Evolutionary conservation across 2,113 vertebrate genomes (phyloP), one percentile per base, ranked within the genome.

Genomic region (Rhinichthys klamathensis): DNA sequence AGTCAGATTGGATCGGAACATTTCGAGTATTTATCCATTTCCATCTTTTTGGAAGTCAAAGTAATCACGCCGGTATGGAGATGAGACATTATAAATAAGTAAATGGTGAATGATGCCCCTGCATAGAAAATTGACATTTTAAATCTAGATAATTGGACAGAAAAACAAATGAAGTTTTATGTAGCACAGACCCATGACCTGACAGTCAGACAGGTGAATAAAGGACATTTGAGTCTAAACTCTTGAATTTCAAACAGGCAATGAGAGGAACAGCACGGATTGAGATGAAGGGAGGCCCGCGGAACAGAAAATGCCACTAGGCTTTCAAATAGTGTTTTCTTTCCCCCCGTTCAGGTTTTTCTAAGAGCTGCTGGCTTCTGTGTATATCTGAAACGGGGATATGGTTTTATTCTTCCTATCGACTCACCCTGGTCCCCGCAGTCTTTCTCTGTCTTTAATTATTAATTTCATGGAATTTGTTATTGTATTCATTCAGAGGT

Each of bases 401-500:
- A 78, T 85, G 49, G 61, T 87, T 90, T 87, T 88, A 91, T 90
- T 91, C 88, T 87, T 87, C 72, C 80, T 89, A 90, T 91, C 86
- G 91, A 92, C 90, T 90, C 89, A 51, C 49, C 84, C 73, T 49
- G 61, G 73, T 80, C 87, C 89, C 85, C 8, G 58, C 83, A 69
- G 87, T 75, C 86, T 89, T 67, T 72, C 80, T 85, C 89, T 76
- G 76, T 88, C 88, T 89, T 91, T 87, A 90, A 91, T 91, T 92
- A 91, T 92, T 92, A 89, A 92, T 92, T 92, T 91, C 86, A 80
- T 81, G 77, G 88, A 88, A 89, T 91, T 88, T 91, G 89, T 93
- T 89, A 91, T 92, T 91, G 91, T 90, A 87, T 91, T 92, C 84
- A 51, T 80, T 89, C 76, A 78, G 75, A 90, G 83, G 89, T 89